Evolutionary conservation across 2,888 invertebrate species (phyloP).

Genomic region (Meiosimyza platycephala): DNA sequence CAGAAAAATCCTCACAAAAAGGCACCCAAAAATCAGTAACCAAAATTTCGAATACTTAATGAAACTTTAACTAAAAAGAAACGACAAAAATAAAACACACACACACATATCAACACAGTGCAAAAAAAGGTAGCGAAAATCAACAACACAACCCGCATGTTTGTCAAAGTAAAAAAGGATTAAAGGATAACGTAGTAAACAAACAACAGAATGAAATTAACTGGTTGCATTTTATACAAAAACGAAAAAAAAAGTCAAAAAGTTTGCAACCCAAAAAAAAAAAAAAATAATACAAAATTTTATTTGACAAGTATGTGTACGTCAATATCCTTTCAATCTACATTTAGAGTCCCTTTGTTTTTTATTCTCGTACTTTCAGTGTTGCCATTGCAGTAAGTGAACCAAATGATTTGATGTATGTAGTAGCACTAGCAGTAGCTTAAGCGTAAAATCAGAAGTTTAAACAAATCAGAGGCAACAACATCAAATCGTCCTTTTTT

Average conservation of each 20-base stretch:
- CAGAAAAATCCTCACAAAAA: neutral
- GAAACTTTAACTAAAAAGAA: neutral
- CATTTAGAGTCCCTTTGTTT: neutral
- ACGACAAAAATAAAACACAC: neutral
- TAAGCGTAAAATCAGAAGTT: conserved; percentile 31
- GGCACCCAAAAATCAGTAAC: conserved; percentile 2
- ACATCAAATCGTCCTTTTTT: neutral
- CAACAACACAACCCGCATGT: neutral
- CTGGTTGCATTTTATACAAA: neutral
- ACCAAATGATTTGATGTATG: conserved; percentile 20
- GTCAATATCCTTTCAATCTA: neutral
- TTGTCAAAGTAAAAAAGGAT: conserved; percentile 5
- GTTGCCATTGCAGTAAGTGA: conserved; percentile 7
- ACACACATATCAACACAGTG: neutral
- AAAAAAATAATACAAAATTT: neutral
- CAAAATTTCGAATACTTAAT: conserved; percentile 11
- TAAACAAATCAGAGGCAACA: conserved; percentile 32
- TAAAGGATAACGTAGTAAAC: neutral
- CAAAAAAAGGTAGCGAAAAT: neutral
- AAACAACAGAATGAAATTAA: conserved; percentile 5
- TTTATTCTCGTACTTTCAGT: neutral
- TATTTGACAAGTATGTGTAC: neutral
- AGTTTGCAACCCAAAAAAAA: neutral
- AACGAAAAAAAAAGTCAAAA: neutral
- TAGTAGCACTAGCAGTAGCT: neutral